Percentiles rank a stretch among this genome's conserved stretches.
phyloP scores from a whole-genome alignment of 2,113 vertebrate species.

The Syrmaticus mikado region DNA sequence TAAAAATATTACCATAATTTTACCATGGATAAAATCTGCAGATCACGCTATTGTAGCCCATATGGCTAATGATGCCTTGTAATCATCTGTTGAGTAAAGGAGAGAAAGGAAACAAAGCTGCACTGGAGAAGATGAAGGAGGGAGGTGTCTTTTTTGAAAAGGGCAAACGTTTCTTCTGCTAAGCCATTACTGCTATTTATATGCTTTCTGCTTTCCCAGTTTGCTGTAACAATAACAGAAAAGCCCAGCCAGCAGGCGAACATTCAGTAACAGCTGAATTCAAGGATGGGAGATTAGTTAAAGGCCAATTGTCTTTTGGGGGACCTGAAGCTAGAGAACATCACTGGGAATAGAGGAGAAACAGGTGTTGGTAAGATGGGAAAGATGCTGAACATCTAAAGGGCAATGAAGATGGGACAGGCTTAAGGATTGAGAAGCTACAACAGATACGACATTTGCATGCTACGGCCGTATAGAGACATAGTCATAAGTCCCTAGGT shows the following conservation, averaged over 20 bases:
- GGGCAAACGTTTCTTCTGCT: neutral
- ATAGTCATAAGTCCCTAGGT: neutral
- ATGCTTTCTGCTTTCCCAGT: neutral
- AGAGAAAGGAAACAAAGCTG: neutral
- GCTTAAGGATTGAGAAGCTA: neutral
- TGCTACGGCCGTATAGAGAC: neutral
- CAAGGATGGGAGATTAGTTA: neutral
- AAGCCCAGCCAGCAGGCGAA: fast-evolving
- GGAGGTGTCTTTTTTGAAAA: neutral
- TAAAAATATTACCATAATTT: neutral
- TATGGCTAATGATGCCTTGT: neutral
- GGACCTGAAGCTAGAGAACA: neutral
- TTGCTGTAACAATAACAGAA: neutral
- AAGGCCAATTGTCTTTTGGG: neutral
- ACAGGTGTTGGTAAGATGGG: fast-evolving
- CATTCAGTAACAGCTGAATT: neutral
- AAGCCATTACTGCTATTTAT: neutral
- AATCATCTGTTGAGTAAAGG: neutral
- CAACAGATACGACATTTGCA: neutral
- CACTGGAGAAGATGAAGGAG: neutral
- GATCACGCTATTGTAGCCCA: neutral
- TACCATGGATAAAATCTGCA: neutral
- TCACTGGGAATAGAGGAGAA: neutral
- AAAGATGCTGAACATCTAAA: neutral
- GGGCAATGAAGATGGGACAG: neutral